Evolutionary conservation across 2,797 vertebrate genomes (phyloP).

Genomic region (Epinephelus coioides): DNA sequence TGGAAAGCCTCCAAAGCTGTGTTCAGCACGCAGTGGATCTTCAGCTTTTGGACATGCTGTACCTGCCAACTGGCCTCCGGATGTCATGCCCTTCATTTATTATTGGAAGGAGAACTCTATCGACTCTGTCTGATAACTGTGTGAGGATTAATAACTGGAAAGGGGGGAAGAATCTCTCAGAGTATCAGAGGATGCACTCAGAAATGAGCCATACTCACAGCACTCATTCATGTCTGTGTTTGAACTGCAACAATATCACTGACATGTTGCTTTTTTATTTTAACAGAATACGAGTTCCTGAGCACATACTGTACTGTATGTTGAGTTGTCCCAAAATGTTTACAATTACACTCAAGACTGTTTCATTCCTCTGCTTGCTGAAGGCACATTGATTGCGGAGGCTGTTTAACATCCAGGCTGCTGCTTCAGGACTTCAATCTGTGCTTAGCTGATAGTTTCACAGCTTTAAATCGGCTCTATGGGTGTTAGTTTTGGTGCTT

Average conservation of each 20-base stretch:
- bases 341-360: background rate
- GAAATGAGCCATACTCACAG: background rate
- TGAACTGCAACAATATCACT: background rate
- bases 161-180: background rate
- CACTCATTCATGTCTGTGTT: background rate
- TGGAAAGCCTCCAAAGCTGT: constrained; percentile 57
- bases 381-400: background rate
- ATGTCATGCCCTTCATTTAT: constrained; percentile 49
- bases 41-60: constrained; percentile 46
- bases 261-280: background rate
- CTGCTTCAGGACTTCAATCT: background rate
- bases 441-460: background rate
- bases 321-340: background rate
- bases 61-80: constrained; percentile 57
- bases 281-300: too few species aligned
- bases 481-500: background rate
- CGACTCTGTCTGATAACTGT: constrained; percentile 19
- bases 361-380: background rate
- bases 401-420: background rate
- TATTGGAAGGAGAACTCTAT: constrained; percentile 18
- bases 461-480: background rate
- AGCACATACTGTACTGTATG: too few species aligned
- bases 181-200: constrained; percentile 4
- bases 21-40: constrained; percentile 31
- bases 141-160: constrained; percentile 21